Base-by-base conservation (phyloP, 2,888 invertebrate genomes). In the Toxonevra muliebris region DNA sequence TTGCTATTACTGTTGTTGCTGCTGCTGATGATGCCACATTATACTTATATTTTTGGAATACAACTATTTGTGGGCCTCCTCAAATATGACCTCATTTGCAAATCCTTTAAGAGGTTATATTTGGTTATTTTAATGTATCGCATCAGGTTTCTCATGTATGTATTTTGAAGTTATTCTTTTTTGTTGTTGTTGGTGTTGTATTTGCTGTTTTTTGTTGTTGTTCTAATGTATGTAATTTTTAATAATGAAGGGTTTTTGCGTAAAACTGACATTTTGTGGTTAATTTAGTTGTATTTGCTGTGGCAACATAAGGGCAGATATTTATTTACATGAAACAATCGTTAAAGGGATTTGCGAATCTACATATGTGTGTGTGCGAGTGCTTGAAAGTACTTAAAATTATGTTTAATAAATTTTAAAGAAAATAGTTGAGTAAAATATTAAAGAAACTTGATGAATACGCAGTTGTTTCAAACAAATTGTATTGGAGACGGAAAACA, bases 231-330 rank as follows among this genome's bases (percentile, higher is more conserved):
- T 48, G 48, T 15, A 48, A 11, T 9, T 15, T n/a, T 48, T 48
- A 48, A 48, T 48, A 15, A 48, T n/a, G 48, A 15, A 13, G 8
- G 48, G 42, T 58, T 65, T 58, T 52, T 58, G 58, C 57, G 50
- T 42, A 17, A 58, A 57, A 65, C 64, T 19, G 48, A 11, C 50
- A 50, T 58, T 65, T 65, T 65, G 52, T 42, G 64, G 64, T 65
- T 65, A 58, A 58, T 65, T 65, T 65, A 58, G 58, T 65, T 65
- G 64, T 58, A 50, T 57, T 65, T 65, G 64, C 58, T 65, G 64
- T 9, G 64, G 64, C 13, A 58, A 65, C 64, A 58, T 40, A 41
- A 10, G 64, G 58, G 20, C 50, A 50, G n/a, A 57, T 41, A 58
- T 45, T 15, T 4, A 50, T 58, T 61, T 61, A 54, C 15, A 17